Percentiles rank a stretch among this genome's conserved stretches.
phyloP scores from a whole-genome alignment of 2,797 vertebrate genomes.

The Hippocampus kuda region DNA sequence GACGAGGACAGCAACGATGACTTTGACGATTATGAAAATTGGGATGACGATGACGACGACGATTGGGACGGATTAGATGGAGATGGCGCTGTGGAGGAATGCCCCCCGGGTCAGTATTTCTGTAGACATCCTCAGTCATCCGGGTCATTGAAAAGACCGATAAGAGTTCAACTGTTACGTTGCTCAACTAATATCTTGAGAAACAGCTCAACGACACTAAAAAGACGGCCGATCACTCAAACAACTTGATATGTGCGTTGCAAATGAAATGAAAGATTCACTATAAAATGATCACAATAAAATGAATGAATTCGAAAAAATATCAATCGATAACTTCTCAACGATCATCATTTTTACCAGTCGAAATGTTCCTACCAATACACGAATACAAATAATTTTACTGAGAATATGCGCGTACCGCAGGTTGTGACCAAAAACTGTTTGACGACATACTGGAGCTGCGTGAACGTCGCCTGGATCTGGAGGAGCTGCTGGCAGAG shows the following conservation, averaged over 20 bases:
- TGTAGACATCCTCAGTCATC: background rate
- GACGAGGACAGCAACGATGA: constrained; percentile 36
- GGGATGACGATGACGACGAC: constrained; percentile 46
- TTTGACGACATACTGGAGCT: constrained; percentile 74
- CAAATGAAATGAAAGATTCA: no score
- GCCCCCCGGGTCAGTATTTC: constrained; percentile 62
- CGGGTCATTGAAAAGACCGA: no score
- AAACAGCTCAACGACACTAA: no score
- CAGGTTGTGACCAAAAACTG: constrained; percentile 74
- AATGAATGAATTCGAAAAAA: no score
- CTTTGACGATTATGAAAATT: constrained; percentile 14
- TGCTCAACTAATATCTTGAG: no score
- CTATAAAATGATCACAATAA: no score
- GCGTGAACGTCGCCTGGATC: constrained; percentile 69
- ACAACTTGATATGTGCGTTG: no score
- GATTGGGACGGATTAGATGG: constrained; percentile 54
- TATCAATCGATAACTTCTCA: no score
- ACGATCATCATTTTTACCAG: no score
- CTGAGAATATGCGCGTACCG: constrained; percentile 6
- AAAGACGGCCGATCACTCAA: no score
- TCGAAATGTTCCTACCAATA: no score
- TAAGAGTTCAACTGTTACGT: no score
- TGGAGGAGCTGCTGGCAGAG: constrained; percentile 73
- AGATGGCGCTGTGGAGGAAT: constrained; percentile 60
- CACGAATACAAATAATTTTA: background rate